Conservation (phyloP, 2,113 vertebrate species). For the Choloepus hoffmanni region DNA sequence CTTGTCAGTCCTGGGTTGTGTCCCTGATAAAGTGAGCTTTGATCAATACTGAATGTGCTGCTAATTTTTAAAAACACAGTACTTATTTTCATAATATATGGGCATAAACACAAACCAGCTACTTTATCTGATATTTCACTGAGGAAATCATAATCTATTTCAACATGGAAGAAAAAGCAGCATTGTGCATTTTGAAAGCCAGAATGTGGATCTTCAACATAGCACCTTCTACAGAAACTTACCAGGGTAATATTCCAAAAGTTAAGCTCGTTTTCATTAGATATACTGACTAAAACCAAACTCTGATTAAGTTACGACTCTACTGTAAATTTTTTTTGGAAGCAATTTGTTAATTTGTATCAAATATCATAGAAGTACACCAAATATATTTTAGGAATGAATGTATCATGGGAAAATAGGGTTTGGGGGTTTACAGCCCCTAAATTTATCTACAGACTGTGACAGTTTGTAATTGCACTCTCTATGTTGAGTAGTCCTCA, state of each 20-base stretch:
- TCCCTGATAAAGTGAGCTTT: neutral
- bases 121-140: neutral
- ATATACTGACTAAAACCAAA: neutral
- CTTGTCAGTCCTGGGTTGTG: neutral
- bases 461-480: neutral
- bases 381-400: constrained; percentile 15
- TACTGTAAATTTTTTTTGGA: neutral
- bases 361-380: neutral
- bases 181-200: neutral
- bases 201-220: neutral
- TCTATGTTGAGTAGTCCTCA: neutral
- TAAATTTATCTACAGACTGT: neutral
- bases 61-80: neutral
- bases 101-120: neutral
- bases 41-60: neutral
- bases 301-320: neutral
- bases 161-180: neutral
- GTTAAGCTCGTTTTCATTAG: neutral
- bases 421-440: neutral
- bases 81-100: neutral
- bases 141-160: neutral
- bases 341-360: neutral
- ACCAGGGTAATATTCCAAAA: neutral
- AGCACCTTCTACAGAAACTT: neutral
- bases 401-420: neutral